Evolutionary conservation across 2,888 invertebrate species (phyloP), one percentile per base, ranked within the genome.

Genomic region (Papilio demoleus): DNA sequence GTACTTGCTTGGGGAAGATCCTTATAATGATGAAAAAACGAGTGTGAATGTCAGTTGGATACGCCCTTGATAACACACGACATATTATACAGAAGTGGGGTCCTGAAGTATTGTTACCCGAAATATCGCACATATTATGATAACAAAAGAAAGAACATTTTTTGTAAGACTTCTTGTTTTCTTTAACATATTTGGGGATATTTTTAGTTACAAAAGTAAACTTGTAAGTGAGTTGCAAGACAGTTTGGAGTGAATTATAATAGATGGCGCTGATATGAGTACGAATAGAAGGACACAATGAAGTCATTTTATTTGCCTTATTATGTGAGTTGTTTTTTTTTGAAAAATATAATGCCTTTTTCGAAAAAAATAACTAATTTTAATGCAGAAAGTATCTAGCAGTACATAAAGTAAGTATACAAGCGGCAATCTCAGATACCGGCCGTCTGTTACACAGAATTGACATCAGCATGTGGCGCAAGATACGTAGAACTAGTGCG

Each of bases 391-490:
- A 42, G 12, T 47, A 40, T 40, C 14, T 19, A 40, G 27, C n/a
- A n/a, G n/a, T n/a, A n/a, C n/a, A n/a, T 31, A 4, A 5, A 19
- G 47, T 60, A 61, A 19, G 31, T 6, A 31, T 6, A 31, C 6
- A 31, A 31, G 31, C 31, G 31, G 6, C 31, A 31, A 31, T 31
- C 31, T 31, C 31, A 60, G 36, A 38, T 42, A 31, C 12, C 42
- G 64, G 64, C 40, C 24, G 61, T 34, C 24, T 63, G 24, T 68
- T 67, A 60, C 31, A 64, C 59, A 17, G 71, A 77, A 79, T 70
- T 72, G 77, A 76, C 75, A 72, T 85, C 82, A 84, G 82, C 76
- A 79, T 75, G 71, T 75, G 70, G 73, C 82, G 38, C n/a, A 38
- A 38, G 40, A 31, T 68, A 82, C 79, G 71, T 68, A 80, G 84